These are phyloP conservation scores for Hypsopygia costalis DNA, from an alignment of 2,888 invertebrate genomes.

Conservation along the genomic window DNA sequence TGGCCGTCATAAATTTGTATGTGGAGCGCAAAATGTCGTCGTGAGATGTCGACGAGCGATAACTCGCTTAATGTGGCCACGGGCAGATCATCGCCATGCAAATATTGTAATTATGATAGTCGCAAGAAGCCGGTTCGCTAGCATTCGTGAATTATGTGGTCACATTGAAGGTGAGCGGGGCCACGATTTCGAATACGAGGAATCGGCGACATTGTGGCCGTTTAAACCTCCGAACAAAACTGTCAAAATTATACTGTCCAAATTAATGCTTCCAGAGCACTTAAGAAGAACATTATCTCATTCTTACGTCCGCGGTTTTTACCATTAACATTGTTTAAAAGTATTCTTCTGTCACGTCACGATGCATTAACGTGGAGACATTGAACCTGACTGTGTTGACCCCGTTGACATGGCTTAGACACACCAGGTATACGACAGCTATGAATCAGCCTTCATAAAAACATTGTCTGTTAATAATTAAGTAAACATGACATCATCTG, in stretches of 20 bases:
- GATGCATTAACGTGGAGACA: slow-evolving; percentile 55
- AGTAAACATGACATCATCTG: slow-evolving; percentile 40
- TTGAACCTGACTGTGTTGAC: slow-evolving; percentile 63
- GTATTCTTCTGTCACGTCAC: slow-evolving; percentile 46
- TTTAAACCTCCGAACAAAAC: slow-evolving; percentile 12
- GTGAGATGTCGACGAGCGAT: slow-evolving; percentile 20
- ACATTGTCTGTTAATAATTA: slow-evolving; percentile 26
- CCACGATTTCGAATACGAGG: slow-evolving; percentile 10
- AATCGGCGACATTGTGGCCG: background rate
- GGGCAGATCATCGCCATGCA: slow-evolving; percentile 52
- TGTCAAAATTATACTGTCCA: slow-evolving; percentile 24
- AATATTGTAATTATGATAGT: slow-evolving; percentile 63
- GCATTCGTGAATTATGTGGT: slow-evolving; percentile 19
- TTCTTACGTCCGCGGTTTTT: slow-evolving; percentile 40
- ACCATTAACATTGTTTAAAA: slow-evolving; percentile 48
- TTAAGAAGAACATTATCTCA: slow-evolving; percentile 56
- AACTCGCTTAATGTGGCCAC: slow-evolving; percentile 42
- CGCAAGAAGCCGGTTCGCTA: slow-evolving; percentile 38
- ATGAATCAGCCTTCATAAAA: slow-evolving; percentile 54
- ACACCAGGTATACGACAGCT: slow-evolving; percentile 34
- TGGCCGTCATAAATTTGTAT: slow-evolving; percentile 30
- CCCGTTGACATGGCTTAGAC: slow-evolving; percentile 41
- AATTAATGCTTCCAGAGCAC: slow-evolving; percentile 32
- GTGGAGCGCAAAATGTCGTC: slow-evolving; percentile 34
- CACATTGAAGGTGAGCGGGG: slow-evolving; percentile 23